Percentiles rank a stretch among this genome's conserved stretches.
phyloP scores from a whole-genome alignment of 2,888 invertebrate species.

The Troglohyphantes excavatus region DNA sequence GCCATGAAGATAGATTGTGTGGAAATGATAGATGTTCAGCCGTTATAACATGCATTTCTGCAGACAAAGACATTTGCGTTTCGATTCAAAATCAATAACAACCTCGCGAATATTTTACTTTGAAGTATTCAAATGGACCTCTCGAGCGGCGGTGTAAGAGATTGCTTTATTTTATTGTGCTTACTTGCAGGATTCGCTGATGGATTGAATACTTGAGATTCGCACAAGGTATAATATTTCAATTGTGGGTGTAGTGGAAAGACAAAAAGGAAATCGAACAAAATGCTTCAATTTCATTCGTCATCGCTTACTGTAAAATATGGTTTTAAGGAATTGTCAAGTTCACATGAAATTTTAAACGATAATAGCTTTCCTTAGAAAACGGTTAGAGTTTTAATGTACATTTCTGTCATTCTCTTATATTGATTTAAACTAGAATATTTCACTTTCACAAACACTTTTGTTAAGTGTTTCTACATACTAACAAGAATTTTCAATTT shows the following conservation, averaged over 20 bases:
- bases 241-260: neutral
- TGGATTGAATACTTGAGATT: neutral
- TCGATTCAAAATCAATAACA: constrained; percentile 10
- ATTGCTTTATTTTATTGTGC: constrained; percentile 12
- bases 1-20: constrained; percentile 1
- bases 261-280: neutral
- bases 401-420: too few relatives aligned
- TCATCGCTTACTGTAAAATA: too few relatives aligned
- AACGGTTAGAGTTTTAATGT: too few relatives aligned
- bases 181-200: neutral
- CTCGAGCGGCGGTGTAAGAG: neutral
- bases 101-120: neutral
- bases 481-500: too few relatives aligned
- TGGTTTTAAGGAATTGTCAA: too few relatives aligned
- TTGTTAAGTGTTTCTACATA: too few relatives aligned
- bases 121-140: neutral
- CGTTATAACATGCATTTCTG: constrained; percentile 30
- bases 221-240: neutral
- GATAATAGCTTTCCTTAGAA: too few relatives aligned
- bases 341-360: too few relatives aligned
- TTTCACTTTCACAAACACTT: too few relatives aligned
- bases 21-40: constrained; percentile 30
- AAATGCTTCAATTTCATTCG: neutral
- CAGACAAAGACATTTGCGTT: neutral
- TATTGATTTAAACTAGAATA: too few relatives aligned